A percentile compares a stretch with the other conserved stretches of the same genome.
Evolutionary conservation across 2,113 vertebrate genomes (phyloP).

Genomic region (Nesoenas mayeri): DNA sequence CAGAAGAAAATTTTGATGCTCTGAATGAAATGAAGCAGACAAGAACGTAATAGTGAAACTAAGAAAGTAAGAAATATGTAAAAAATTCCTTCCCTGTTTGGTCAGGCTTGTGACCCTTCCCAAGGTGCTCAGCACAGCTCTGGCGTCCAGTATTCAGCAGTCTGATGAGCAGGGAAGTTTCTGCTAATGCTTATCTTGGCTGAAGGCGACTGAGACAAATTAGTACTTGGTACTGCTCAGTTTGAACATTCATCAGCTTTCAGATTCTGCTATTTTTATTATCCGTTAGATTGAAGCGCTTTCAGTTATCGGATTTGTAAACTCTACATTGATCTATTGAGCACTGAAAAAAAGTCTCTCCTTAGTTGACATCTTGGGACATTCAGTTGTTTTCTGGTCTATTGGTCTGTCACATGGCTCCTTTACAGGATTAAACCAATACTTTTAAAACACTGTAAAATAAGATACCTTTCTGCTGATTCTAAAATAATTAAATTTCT

Average conservation of each 20-base stretch:
- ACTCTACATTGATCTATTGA: neutral
- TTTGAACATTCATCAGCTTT: neutral
- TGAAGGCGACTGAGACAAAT: neutral
- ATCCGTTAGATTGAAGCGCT: neutral
- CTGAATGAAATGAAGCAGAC: neutral
- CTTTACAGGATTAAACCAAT: neutral
- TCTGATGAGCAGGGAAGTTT: neutral
- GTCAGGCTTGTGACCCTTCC: neutral
- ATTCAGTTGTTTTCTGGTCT: neutral
- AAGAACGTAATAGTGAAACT: neutral
- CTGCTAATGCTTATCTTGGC: neutral
- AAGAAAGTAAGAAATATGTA: neutral
- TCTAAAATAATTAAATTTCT: neutral
- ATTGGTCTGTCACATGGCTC: neutral
- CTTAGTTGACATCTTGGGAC: neutral
- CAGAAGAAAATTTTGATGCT: neutral
- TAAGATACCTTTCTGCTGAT: neutral
- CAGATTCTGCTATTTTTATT: neutral
- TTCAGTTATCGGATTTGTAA: neutral
- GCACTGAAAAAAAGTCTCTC: neutral
- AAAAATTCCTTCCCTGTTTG: neutral
- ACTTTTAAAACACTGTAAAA: neutral
- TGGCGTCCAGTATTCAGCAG: rapidly evolving
- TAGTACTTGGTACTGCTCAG: neutral
- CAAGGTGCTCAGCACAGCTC: neutral